Base-by-base conservation (phyloP, 2,888 invertebrate species). In the Ennomos fuscantarius region DNA sequence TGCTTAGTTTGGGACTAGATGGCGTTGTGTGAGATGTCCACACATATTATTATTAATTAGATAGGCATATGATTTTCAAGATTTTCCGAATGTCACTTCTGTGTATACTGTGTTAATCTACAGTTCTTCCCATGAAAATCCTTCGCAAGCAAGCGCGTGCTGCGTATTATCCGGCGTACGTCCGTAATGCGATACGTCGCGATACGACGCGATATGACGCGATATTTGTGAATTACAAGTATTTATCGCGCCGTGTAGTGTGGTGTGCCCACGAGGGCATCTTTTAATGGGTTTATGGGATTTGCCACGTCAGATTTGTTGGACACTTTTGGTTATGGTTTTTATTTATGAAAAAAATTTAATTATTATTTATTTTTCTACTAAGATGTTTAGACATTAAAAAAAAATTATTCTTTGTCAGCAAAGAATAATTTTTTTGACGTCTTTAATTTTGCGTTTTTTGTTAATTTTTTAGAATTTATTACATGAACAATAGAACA, bases 201-300 rank as follows among this genome's bases (percentile, higher is more conserved):
- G 60, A 70, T 72, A 69, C 50, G 32, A 32, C 51, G 59, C 61
- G 48, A 62, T 63, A 75, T 74, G 74, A 78, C 63, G 77, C 80
- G 84, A 83, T 84, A 84, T 84, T 77, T 80, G 81, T 84, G 87
- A 87, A 88, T 90, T 89, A 91, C 91, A 90, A 84, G 82, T 84
- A 85, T 87, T 89, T 89, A 90, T 87, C 86, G 86, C 69, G 62
- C 70, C 76, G 78, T 77, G 81, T 80, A 51, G 76, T 84, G 83
- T 70, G 82, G 85, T 80, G 68, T 60, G 70, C 10, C 24, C 47
- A 66, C 72, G 66, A 65, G 69, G 74, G 74, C n/a, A 74, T 71
- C 65, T 71, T 70, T 65, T 72, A 77, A 79, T 85, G 85, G 83
- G 76, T 84, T 81, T 80, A 80, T 76, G 80, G 84, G 85, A 83